These are phyloP conservation scores for Sphinx pinastri DNA, from an alignment of 2,888 invertebrate genomes.

Conservation along the genomic window DNA sequence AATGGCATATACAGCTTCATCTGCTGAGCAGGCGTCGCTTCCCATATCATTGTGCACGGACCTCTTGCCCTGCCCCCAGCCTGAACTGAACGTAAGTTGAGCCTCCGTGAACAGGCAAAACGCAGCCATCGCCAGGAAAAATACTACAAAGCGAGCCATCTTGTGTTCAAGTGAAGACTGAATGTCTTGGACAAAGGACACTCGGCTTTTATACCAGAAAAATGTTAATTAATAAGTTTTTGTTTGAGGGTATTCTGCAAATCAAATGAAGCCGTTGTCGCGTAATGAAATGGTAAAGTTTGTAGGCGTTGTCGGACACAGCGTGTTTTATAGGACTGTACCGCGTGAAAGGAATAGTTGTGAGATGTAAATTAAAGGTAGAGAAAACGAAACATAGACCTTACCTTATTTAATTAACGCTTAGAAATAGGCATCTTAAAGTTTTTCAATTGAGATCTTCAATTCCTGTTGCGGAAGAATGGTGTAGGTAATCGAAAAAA, in stretches of 20 bases:
- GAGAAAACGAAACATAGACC: too few species aligned
- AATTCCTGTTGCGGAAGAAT: too few species aligned
- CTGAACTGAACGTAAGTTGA: constrained; percentile 83
- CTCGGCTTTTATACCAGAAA: constrained; percentile 20
- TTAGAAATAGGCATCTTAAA: too few species aligned
- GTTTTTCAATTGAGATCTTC: too few species aligned
- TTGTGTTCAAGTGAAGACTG: constrained; percentile 29
- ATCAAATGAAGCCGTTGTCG: constrained; percentile 63
- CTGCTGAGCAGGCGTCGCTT: constrained; percentile 74
- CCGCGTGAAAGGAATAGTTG: too few species aligned
- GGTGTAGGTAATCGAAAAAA: too few species aligned
- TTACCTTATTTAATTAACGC: too few species aligned
- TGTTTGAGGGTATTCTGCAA: constrained; percentile 50
- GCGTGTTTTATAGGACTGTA: not conserved
- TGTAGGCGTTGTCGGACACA: constrained; percentile 15
- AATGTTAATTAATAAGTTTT: constrained; percentile 29
- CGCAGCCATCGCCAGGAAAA: constrained; percentile 46
- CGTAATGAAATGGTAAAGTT: constrained; percentile 40
- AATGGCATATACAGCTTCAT: constrained; percentile 81
- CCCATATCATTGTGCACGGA: constrained; percentile 43
- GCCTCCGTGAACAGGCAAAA: constrained; percentile 57
- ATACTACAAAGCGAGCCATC: constrained; percentile 51
- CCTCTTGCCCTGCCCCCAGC: constrained; percentile 81
- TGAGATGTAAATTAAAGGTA: too few species aligned
- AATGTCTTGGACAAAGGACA: constrained; percentile 30